Evolutionary conservation across 2,797 vertebrate genomes (phyloP), one percentile per base, ranked within the genome.

Genomic region (Stomatorhinus walkeri): DNA sequence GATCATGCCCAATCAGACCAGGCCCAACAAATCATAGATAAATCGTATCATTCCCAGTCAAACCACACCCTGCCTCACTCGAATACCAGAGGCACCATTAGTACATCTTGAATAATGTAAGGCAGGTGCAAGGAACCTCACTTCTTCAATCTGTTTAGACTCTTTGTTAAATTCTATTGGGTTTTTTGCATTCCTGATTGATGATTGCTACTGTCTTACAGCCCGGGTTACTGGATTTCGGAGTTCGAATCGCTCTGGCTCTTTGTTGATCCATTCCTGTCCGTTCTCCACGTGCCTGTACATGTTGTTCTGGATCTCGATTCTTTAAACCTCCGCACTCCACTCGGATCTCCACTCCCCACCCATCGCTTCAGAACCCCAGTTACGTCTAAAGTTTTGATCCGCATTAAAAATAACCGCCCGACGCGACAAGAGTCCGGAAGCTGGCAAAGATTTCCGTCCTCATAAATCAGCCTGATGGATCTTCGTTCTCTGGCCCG

Each of bases 401-500:
- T 22, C 6, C 1, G 48, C 83, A 85, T 85, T 52, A 49, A 85
- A 85, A 85, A 28, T 52, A 49, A 49, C 49, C 4, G 22, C 12
- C 40, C 8, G 76, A 22, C 76, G 36, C 36, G 40, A n/a, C 40
- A 46, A 4, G 40, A 22, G 76, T 46, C 36, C 36, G 40, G 76
- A 46, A 81, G 76, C 16, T 16, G 19, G 2, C 1, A 8, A 43
- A 43, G 76, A 81, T 46, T 81, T 10, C 36, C 40, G 40, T 81
- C 76, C 40, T 81, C 76, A 81, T 81, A 81, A 46, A 81, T 81
- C 76, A 81, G 76, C 6, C 16, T 81, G 76, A 81, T 81, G 28
- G 36, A 46, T 81, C 76, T 81, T 81, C 8, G 16, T 81, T 43
- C 19, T 14, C 76, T 22, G 19, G 36, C 14, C 4, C 3, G 5